These are phyloP conservation scores for Catostomus latipinnis DNA, from an alignment of 2,797 vertebrate genomes.

Conservation along the genomic window DNA sequence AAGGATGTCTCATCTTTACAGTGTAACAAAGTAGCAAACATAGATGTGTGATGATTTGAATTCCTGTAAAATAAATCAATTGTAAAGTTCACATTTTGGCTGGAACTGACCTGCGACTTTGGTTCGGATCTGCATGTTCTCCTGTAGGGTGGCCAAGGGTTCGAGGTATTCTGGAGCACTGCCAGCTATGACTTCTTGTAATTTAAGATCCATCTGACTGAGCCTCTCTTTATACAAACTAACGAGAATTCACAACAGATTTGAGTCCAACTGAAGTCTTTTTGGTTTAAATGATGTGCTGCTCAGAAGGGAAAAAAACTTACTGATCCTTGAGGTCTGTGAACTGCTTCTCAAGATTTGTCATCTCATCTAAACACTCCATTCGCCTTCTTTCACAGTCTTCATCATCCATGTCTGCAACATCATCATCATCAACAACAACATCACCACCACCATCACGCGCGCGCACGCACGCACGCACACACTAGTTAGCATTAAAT, in stretches of 20 bases:
- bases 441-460: background rate
- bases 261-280: background rate
- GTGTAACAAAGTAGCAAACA: background rate
- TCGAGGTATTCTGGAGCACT: conserved; percentile 97
- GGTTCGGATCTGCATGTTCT: conserved; percentile 99
- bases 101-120: conserved; percentile 91
- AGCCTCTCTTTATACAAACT: conserved; percentile 97
- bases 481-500: too few species aligned
- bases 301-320: conserved; percentile 66
- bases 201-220: conserved; percentile 96
- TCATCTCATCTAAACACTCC: conserved; percentile 99
- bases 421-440: background rate
- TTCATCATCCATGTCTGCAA: conserved; percentile 97
- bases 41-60: background rate
- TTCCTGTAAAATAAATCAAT: background rate
- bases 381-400: conserved; percentile 98
- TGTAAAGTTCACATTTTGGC: too few species aligned
- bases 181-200: conserved; percentile 96
- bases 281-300: background rate
- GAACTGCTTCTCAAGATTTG: conserved; percentile 98
- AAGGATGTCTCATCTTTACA: background rate
- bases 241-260: conserved; percentile 30
- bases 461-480: too few species aligned
- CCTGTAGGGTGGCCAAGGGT: conserved; percentile 94
- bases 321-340: conserved; percentile 98